Percentiles rank a stretch among this genome's conserved stretches.
Evolutionary conservation across 2,113 vertebrate genomes (phyloP).

Genomic region (Ariopsis seemanni): DNA sequence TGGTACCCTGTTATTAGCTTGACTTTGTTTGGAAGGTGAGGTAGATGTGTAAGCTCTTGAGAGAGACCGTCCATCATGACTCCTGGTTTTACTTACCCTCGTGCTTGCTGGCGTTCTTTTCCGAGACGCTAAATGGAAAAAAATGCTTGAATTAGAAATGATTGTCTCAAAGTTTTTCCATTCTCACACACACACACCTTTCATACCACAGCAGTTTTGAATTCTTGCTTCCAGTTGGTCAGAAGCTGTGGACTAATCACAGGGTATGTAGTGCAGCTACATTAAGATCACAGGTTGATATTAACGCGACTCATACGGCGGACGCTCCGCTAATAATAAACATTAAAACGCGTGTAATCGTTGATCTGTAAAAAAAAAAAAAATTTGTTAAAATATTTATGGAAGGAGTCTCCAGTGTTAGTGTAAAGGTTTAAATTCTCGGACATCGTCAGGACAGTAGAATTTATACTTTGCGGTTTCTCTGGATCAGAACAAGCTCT

Average conservation of each 20-base stretch:
- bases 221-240: background rate
- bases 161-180: background rate
- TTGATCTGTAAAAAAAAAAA: background rate
- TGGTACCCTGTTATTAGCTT: slow-evolving; percentile 94
- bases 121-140: slow-evolving; percentile 77
- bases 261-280: background rate
- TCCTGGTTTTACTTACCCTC: slow-evolving; percentile 86
- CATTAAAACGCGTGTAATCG: too few relatives aligned
- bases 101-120: slow-evolving; percentile 82
- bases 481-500: too few relatives aligned
- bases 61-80: slow-evolving; percentile 80
- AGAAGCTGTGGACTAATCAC: background rate
- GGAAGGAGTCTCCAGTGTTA: background rate
- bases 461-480: background rate
- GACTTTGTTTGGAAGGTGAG: slow-evolving; percentile 94
- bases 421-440: background rate
- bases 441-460: background rate
- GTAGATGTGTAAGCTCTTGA: slow-evolving; percentile 88
- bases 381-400: background rate
- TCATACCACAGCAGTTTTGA: background rate
- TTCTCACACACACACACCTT: too few relatives aligned
- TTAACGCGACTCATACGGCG: too few relatives aligned
- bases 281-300: background rate
- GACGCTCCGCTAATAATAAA: too few relatives aligned
- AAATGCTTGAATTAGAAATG: background rate